Base-by-base conservation (phyloP, 2,113 vertebrate species). In the Pygoscelis antarcticus region DNA sequence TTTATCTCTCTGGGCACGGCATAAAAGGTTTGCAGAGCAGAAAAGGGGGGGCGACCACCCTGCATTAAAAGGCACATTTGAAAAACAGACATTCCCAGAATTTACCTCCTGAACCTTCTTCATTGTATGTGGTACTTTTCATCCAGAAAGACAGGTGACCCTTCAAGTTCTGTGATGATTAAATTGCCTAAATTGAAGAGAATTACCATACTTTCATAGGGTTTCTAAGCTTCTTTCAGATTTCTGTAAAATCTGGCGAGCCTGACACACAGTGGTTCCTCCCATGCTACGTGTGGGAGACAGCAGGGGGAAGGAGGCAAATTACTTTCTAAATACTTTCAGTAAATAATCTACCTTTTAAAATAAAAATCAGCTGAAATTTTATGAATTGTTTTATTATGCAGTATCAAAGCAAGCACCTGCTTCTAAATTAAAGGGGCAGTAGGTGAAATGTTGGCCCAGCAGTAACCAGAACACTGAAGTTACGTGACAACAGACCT, bases 131-230 rank as follows among this genome's bases (percentile, higher is more conserved):
- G 5, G 55, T 30, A 76, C 65, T 87, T 79, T 65, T 96, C 52
- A 95, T 79, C 10, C 36, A 65, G 74, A 85, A 25, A 84, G 78
- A 83, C 30, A 96, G 80, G 65, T 89, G 77, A 91, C 70, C 49
- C 77, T 93, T 94, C 74, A 89, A 91, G 54, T 62, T 90, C 58
- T 61, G 65, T 85, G 74, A 96, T 51, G 57, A 93, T 54, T 94
- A 91, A 95, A 95, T 76, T 87, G 89, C 77, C 77, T 69, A 76
- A 82, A 87, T 83, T 89, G 70, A 87, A 92, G 66, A 61, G 58
- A 94, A 96, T 94, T 95, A 85, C 81, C 66, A 55, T 80, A 91
- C 36, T 40, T 87, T 46, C 74, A 87, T 47, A 76, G 15, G 44
- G 26, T 55, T 96, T 87, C 68, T 91, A 66, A 69, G 78, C 34